These are phyloP conservation scores for Trachymyrmex septentrionalis DNA, from an alignment of 1,140 invertebrate species.

Conservation along the genomic window DNA sequence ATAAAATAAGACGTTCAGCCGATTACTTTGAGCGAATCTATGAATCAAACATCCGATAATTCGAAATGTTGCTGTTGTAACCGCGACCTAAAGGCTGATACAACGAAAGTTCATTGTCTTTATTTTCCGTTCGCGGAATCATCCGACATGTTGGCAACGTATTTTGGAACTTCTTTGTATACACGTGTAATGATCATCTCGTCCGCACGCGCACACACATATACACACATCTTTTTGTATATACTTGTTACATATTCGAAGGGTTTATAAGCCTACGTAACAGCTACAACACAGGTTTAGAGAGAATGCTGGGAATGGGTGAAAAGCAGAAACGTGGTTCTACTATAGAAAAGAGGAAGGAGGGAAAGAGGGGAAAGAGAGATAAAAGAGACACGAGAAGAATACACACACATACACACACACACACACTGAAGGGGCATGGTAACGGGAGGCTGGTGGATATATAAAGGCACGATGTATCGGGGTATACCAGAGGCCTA, in stretches of 20 bases:
- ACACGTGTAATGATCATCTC: background rate
- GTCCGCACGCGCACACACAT: background rate
- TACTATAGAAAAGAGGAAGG: background rate
- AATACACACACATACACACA: slow-evolving; percentile 71
- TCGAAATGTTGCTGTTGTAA: slow-evolving; percentile 6
- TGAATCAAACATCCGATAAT: background rate
- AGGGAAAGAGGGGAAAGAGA: slow-evolving; percentile 20
- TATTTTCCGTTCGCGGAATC: slow-evolving; percentile 72
- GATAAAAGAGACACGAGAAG: slow-evolving; percentile 62
- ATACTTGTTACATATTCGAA: slow-evolving; percentile 50
- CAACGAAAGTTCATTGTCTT: slow-evolving; percentile 73
- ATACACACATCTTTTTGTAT: slow-evolving; percentile 12
- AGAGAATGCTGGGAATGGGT: slow-evolving; percentile 4
- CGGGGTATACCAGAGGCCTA: slow-evolving; percentile 78
- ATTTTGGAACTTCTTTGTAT: slow-evolving; percentile 74
- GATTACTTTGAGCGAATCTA: background rate
- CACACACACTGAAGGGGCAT: slow-evolving; percentile 70
- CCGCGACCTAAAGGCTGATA: slow-evolving; percentile 51
- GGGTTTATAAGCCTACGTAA: slow-evolving; percentile 71
- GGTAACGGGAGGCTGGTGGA: slow-evolving; percentile 67
- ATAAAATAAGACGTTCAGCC: background rate
- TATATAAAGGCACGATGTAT: slow-evolving; percentile 75
- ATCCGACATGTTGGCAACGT: slow-evolving; percentile 56
- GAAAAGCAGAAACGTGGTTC: slow-evolving; percentile 32
- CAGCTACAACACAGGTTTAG: slow-evolving; percentile 20